Base-by-base conservation (phyloP, 92 coral and sea anemone species). In the Galaxea fascicularis region DNA sequence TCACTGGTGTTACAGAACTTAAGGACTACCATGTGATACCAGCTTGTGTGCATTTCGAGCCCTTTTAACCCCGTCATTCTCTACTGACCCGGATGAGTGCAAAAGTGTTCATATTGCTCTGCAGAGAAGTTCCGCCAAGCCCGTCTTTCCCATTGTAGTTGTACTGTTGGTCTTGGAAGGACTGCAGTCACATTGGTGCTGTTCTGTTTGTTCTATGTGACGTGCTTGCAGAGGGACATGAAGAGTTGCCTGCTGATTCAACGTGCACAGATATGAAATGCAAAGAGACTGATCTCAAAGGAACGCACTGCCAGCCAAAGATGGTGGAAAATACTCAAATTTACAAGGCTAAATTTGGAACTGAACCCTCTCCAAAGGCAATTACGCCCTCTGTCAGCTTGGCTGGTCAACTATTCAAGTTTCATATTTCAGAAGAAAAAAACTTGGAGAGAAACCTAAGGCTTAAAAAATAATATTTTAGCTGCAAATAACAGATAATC, bases 111-210 rank as follows among this genome's bases (percentile, higher is more conserved):
- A 82, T 29, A 59, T 82, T 18, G 28, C 71, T 53, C 56, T 82
- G 10, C 35, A 82, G 58, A 82, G 53, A 46, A 70, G 27, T 24
- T 68, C 78, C 0, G 79, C 86, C 24, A 70, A 69, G 29, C 79
- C 79, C 8, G 65, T 82, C n/a, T 82, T 30, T 27, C 86, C 8
- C 70, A 53, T 68, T 82, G 86, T 21, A 82, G 67, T 31, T 82
- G 79, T 82, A 82, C 86, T 2, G 86, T 82, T 57, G 78, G 86
- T 24, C 59, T 82, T 1, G 77, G 13, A 78, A 31, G n/a, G 59
- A 78, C 29, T 82, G 79, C 44, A 82, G 87, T 28, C 80, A 82
- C 25, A 69, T 82, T 41, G 87, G 80, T 58, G 74, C 87, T 35
- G 73, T 82, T 15, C 20, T 82, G 58, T 73, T 82, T 82, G 80